phyloP scores from a whole-genome alignment of 2,888 invertebrate species.

The Drosophila differens region DNA sequence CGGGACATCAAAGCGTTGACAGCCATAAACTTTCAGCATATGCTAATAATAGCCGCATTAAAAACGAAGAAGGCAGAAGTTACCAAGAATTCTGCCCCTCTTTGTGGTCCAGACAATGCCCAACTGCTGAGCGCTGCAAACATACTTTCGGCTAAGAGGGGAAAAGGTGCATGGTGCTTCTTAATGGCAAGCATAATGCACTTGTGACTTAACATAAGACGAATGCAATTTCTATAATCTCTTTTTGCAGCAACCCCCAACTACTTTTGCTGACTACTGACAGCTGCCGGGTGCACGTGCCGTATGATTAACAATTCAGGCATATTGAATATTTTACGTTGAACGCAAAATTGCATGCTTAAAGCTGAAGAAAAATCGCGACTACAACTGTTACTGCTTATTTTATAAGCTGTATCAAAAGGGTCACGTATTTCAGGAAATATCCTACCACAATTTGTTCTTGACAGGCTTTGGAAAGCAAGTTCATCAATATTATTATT shows the following conservation, averaged over 20 bases:
- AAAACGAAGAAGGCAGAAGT: slow-evolving; percentile 19
- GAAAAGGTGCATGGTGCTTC: not conserved
- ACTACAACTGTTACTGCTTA: not conserved
- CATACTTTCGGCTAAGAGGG: not conserved
- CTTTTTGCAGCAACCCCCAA: slow-evolving; percentile 3
- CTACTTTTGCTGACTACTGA: slow-evolving; percentile 19
- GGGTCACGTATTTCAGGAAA: not conserved
- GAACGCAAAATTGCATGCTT: slow-evolving; percentile 43
- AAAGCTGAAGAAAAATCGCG: not conserved
- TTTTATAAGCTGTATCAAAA: not conserved
- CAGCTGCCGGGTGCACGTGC: slow-evolving; percentile 53
- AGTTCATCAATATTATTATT: not conserved
- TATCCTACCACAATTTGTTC: not conserved
- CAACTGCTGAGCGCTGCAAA: slow-evolving; percentile 17
- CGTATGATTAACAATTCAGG: slow-evolving; percentile 76
- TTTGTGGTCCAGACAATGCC: slow-evolving; percentile 21
- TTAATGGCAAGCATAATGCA: slow-evolving; percentile 12
- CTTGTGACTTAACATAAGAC: slow-evolving; percentile 24
- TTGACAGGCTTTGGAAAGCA: not conserved
- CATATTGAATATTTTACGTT: slow-evolving; percentile 60
- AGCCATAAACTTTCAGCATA: slow-evolving; percentile 50
- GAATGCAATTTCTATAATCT: slow-evolving; percentile 4
- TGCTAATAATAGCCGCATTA: slow-evolving; percentile 57
- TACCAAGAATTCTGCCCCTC: slow-evolving; percentile 13
- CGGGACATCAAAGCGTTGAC: slow-evolving; percentile 62